A percentile compares a stretch with the other conserved stretches of the same genome.
phyloP scores from a whole-genome alignment of 1,140 invertebrate species.

The Macrobrachium rosenbergii region DNA sequence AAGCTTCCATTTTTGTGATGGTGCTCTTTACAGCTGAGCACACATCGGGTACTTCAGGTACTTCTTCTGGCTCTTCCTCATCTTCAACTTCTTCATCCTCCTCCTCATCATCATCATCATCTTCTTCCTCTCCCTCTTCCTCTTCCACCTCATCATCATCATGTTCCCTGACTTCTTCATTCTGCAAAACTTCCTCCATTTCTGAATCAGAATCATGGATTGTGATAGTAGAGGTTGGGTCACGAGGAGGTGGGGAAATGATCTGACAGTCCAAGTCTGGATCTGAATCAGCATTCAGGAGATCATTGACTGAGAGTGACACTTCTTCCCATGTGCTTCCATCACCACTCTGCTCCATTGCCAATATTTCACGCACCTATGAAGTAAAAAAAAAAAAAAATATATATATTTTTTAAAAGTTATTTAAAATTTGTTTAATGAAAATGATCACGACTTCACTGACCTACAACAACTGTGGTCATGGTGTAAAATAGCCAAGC shows the following conservation, averaged over 20 bases:
- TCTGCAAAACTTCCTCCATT: slow-evolving; percentile 36
- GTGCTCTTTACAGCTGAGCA: not conserved
- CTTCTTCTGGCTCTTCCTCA: slow-evolving; percentile 39
- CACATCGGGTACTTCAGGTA: slow-evolving; percentile 21
- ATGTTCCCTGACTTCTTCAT: slow-evolving; percentile 24
- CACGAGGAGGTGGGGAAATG: slow-evolving; percentile 62
- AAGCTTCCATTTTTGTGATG: not conserved
- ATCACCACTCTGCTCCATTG: slow-evolving; percentile 45
- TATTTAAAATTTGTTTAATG: too few species aligned
- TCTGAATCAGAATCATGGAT: slow-evolving; percentile 65
- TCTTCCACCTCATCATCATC: slow-evolving; percentile 47
- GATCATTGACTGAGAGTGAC: slow-evolving; percentile 50
- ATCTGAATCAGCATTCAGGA: slow-evolving; percentile 40
- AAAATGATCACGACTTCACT: too few species aligned
- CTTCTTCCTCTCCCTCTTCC: slow-evolving; percentile 41
- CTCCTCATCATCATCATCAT: slow-evolving; percentile 6
- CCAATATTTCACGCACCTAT: slow-evolving; percentile 56
- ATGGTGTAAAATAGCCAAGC: too few species aligned
- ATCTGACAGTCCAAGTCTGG: slow-evolving; percentile 65
- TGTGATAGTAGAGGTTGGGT: slow-evolving; percentile 64
- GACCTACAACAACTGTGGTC: too few species aligned
- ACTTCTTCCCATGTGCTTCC: slow-evolving; percentile 51
- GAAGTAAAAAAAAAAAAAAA: not conserved
- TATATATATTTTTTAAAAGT: not conserved
- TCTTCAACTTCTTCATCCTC: slow-evolving; percentile 31